Percentiles rank a stretch among this genome's conserved stretches.
Evolutionary conservation across 1,140 invertebrate species (phyloP).

Genomic region (Aethina tumida): DNA sequence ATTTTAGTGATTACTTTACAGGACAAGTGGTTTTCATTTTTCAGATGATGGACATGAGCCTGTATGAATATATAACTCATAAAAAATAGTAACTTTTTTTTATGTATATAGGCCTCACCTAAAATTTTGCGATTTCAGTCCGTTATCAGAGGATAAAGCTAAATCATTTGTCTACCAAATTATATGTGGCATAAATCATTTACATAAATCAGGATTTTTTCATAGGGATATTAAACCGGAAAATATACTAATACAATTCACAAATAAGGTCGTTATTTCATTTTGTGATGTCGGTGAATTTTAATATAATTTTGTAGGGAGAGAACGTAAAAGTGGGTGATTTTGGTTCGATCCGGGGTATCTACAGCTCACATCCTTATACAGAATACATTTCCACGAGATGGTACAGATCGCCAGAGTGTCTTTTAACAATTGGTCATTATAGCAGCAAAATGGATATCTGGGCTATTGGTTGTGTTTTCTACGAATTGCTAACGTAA

Average conservation of each 20-base stretch:
- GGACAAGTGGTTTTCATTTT: slow-evolving; percentile 51
- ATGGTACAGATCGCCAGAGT: slow-evolving; percentile 63
- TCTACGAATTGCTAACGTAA: slow-evolving; percentile 58
- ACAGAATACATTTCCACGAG: slow-evolving; percentile 64
- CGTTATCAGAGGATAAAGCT: slow-evolving; percentile 32
- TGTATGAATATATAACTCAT: slow-evolving; percentile 56
- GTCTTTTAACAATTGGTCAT: slow-evolving; percentile 53
- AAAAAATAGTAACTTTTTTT: too few species aligned
- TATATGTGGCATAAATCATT: slow-evolving; percentile 40
- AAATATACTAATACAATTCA: slow-evolving; percentile 50
- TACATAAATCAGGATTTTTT: slow-evolving; percentile 52
- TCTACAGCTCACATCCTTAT: slow-evolving; percentile 49
- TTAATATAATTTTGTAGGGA: slow-evolving; percentile 38
- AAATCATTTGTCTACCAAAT: slow-evolving; percentile 45
- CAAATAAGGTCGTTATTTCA: not conserved
- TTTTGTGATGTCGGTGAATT: too few species aligned
- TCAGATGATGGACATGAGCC: slow-evolving; percentile 58
- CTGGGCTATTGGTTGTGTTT: slow-evolving; percentile 61
- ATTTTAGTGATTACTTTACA: slow-evolving; percentile 40
- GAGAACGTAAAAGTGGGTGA: slow-evolving; percentile 52
- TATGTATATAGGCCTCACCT: too few species aligned
- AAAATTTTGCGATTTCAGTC: too few species aligned
- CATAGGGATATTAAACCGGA: slow-evolving; percentile 61
- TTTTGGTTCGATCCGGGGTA: slow-evolving; percentile 49
- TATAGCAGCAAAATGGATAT: slow-evolving; percentile 63